phyloP scores from a whole-genome alignment of 2,113 vertebrate species.

The Bujurquina vittata region DNA sequence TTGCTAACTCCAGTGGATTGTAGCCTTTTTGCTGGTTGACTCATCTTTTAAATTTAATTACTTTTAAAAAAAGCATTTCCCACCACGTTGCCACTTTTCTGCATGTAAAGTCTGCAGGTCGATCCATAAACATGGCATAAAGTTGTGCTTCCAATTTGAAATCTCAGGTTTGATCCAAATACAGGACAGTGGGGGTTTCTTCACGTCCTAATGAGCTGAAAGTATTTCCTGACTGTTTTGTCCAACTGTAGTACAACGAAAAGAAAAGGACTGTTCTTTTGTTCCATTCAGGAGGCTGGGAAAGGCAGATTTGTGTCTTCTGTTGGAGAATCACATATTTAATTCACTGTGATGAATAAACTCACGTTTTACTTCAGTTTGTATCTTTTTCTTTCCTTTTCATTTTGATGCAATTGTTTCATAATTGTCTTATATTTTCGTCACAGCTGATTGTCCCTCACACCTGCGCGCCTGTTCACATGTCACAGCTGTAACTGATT shows the following conservation, averaged over 20 bases:
- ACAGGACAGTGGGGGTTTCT: background rate
- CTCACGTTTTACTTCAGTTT: background rate
- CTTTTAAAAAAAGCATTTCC: too few species aligned
- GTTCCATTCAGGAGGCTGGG: background rate
- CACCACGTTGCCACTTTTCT: background rate
- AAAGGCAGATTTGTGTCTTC: background rate
- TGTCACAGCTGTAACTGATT: conserved; percentile 32
- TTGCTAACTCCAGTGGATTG: background rate
- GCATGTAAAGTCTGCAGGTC: background rate
- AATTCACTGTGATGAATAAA: background rate
- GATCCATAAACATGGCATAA: background rate
- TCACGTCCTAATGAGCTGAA: too few species aligned
- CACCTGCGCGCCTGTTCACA: conserved; percentile 8
- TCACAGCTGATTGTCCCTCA: background rate
- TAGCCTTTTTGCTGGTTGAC: background rate
- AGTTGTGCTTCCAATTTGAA: background rate
- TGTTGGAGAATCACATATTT: background rate
- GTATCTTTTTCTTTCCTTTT: background rate
- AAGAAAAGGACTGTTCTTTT: too few species aligned
- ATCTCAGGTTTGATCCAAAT: too few species aligned
- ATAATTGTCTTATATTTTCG: background rate
- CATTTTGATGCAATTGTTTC: background rate
- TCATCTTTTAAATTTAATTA: too few species aligned
- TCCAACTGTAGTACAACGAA: background rate
- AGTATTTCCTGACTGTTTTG: background rate